Percentiles rank a stretch among this genome's conserved stretches.
phyloP scores from a whole-genome alignment of 2,113 vertebrate species.

The Hypanus sabinus region DNA sequence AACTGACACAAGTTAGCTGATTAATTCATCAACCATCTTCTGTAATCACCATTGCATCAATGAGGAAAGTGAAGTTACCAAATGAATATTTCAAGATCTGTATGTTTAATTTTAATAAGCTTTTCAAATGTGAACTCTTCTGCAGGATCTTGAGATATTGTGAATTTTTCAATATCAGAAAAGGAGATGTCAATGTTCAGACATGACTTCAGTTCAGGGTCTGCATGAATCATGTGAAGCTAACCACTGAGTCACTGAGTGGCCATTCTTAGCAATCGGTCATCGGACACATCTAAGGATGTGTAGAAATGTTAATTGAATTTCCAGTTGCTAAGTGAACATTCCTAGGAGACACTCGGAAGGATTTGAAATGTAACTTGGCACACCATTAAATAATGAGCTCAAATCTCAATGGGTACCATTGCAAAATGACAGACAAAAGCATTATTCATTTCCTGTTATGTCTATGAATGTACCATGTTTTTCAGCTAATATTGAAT shows the following conservation, averaged over 20 bases:
- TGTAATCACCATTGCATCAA: background rate
- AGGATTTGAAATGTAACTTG: background rate
- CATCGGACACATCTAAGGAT: background rate
- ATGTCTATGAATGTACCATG: background rate
- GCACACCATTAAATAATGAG: background rate
- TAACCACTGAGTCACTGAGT: background rate
- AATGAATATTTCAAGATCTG: background rate
- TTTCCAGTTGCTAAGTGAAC: slow-evolving; percentile 21
- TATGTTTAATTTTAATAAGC: background rate
- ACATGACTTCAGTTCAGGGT: slow-evolving; percentile 35
- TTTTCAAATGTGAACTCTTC: background rate
- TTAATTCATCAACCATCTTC: no score
- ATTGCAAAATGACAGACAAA: background rate
- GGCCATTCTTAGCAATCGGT: no score
- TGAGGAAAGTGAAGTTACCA: background rate
- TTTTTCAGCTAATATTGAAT: background rate
- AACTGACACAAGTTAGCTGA: no score
- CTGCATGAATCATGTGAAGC: slow-evolving; percentile 29
- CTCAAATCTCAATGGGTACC: background rate
- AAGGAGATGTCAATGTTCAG: slow-evolving; percentile 12
- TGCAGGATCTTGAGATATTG: background rate
- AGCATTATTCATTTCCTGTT: slow-evolving; percentile 1
- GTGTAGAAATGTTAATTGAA: slow-evolving; percentile 3
- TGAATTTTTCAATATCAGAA: background rate
- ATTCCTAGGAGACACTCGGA: background rate